Conservation (phyloP, 1,140 invertebrate species). For the Hestina assimilis region DNA sequence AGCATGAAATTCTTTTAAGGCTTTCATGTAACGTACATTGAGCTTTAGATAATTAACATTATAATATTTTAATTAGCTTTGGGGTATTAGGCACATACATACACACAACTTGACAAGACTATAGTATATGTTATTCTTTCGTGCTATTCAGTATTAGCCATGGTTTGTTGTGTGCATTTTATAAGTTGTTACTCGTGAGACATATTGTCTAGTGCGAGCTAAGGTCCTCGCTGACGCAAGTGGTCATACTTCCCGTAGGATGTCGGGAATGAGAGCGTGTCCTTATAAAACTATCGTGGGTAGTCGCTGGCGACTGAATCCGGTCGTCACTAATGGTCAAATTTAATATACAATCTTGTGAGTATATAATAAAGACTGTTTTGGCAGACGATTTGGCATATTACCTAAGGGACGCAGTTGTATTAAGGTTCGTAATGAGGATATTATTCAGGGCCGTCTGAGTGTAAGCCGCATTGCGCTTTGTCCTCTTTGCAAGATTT, state of each 20-base stretch:
- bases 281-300: conserved; percentile 72
- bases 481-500: conserved; percentile 29
- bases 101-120: no score
- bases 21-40: no score
- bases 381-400: conserved; percentile 1
- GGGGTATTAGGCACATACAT: no score
- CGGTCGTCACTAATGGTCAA: conserved; percentile 32
- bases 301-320: conserved; percentile 47
- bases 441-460: conserved; percentile 60
- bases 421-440: conserved; percentile 47
- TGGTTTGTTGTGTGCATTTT: no score
- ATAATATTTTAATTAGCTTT: no score
- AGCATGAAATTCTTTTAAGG: no score
- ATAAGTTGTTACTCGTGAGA: conserved; percentile 38
- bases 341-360: conserved; percentile 29
- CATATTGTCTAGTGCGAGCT: conserved; percentile 56
- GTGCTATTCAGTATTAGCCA: no score
- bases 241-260: conserved; percentile 69
- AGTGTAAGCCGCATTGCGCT: conserved; percentile 33
- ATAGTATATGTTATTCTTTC: no score
- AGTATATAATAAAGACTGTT: conserved; percentile 16
- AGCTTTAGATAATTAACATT: no score
- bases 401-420: conserved; percentile 5
- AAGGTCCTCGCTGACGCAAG: conserved; percentile 71
- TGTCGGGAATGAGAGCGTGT: conserved; percentile 75